Evolutionary conservation across 1,140 invertebrate genomes (phyloP).

Genomic region (Drosophila funebris): DNA sequence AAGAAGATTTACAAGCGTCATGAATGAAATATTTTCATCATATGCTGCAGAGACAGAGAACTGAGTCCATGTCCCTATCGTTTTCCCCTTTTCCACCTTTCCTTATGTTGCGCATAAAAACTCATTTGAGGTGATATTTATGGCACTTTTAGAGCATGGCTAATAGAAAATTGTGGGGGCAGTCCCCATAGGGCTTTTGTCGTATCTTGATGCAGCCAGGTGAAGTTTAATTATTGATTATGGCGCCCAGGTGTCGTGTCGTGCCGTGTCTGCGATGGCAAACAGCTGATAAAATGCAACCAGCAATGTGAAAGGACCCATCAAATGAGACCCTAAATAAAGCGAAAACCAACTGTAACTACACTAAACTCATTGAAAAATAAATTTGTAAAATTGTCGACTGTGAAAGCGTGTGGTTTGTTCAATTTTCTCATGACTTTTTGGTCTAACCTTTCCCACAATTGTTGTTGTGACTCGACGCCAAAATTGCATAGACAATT

Average conservation of each 20-base stretch:
- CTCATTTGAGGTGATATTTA: slow-evolving; percentile 74
- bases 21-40: slow-evolving; percentile 81
- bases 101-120: slow-evolving; percentile 56
- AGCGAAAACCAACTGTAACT: neutral
- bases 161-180: slow-evolving; percentile 17
- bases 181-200: neutral
- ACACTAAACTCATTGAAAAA: slow-evolving; percentile 1
- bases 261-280: slow-evolving; percentile 28
- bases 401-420: slow-evolving; percentile 39
- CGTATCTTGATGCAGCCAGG: slow-evolving; percentile 66
- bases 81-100: slow-evolving; percentile 4
- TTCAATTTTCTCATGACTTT: slow-evolving; percentile 75
- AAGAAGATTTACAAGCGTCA: slow-evolving; percentile 82
- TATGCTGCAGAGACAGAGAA: slow-evolving; percentile 49
- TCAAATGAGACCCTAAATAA: slow-evolving; percentile 13
- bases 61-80: neutral
- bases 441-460: slow-evolving; percentile 75
- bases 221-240: slow-evolving; percentile 78
- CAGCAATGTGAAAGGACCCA: slow-evolving; percentile 60
- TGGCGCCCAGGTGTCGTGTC: slow-evolving; percentile 30
- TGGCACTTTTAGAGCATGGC: slow-evolving; percentile 40
- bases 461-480: slow-evolving; percentile 59
- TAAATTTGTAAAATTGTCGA: slow-evolving; percentile 4
- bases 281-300: slow-evolving; percentile 48
- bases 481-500: slow-evolving; percentile 74